Conservation (phyloP, 1,140 invertebrate species). For the Sinonovacula constricta region DNA sequence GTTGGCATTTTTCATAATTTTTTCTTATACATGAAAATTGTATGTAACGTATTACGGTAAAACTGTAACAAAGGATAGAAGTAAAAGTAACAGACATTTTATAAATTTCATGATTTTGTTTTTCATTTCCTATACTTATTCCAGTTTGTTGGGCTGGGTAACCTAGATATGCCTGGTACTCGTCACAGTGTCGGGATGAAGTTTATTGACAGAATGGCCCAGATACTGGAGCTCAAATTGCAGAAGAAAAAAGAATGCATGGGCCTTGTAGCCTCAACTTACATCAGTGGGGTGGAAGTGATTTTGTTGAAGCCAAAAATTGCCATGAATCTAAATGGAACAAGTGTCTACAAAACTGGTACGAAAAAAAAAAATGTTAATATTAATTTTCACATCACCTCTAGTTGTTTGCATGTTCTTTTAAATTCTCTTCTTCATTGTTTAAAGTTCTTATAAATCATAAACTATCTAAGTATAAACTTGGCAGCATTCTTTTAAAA, state of each 20-base stretch:
- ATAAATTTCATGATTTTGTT: neutral
- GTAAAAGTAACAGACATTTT: too few species aligned
- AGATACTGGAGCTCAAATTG: slow-evolving; percentile 17
- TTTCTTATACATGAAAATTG: too few species aligned
- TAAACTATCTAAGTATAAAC: too few species aligned
- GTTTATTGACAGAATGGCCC: slow-evolving; percentile 45
- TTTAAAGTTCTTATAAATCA: too few species aligned
- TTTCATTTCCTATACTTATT: neutral
- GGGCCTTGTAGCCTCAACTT: slow-evolving; percentile 39
- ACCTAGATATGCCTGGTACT: slow-evolving; percentile 48
- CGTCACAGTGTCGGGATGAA: slow-evolving; percentile 61
- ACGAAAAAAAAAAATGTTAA: neutral
- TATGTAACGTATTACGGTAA: too few species aligned
- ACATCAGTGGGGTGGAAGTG: slow-evolving; percentile 26
- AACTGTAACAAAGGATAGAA: too few species aligned
- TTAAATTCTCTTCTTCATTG: too few species aligned
- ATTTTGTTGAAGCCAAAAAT: slow-evolving; percentile 57
- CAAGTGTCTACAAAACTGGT: slow-evolving; percentile 61
- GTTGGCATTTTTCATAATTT: too few species aligned
- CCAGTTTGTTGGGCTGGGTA: slow-evolving; percentile 61
- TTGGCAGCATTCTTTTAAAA: too few species aligned
- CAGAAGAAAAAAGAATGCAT: slow-evolving; percentile 32
- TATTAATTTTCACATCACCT: too few species aligned
- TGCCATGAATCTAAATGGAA: slow-evolving; percentile 61
- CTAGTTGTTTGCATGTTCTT: too few species aligned